Conservation (phyloP, 2,113 vertebrate species). For the Phasianus colchicus region DNA sequence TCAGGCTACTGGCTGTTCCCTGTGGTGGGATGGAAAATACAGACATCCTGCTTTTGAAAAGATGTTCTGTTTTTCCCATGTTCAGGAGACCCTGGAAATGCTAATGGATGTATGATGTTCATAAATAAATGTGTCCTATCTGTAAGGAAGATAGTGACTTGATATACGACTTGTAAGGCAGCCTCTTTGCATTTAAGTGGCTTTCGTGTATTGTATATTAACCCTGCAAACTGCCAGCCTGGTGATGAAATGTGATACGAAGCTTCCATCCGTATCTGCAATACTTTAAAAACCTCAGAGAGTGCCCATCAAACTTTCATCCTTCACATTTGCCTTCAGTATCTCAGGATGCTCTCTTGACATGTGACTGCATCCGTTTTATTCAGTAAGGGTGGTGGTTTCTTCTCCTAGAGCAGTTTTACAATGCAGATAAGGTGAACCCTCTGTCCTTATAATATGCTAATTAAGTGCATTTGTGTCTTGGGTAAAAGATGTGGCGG, state of each 20-base stretch:
- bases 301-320: background rate
- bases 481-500: constrained; percentile 67
- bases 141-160: background rate
- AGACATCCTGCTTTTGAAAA: fast-evolving
- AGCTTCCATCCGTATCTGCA: background rate
- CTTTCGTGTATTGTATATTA: background rate
- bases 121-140: background rate
- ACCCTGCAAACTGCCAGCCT: background rate
- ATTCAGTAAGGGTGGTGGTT: background rate
- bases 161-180: background rate
- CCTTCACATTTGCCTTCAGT: background rate
- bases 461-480: constrained; percentile 75
- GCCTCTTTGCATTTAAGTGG: background rate
- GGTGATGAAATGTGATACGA: background rate
- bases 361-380: background rate
- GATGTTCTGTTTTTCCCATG: background rate
- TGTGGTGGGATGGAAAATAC: background rate
- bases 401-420: constrained; percentile 32
- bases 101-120: background rate
- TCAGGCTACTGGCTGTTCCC: background rate
- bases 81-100: background rate
- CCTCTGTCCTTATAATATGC: constrained; percentile 77
- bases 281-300: background rate
- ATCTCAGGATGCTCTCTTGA: background rate
- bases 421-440: constrained; percentile 71